Base-by-base conservation (phyloP, 1,140 invertebrate genomes). In the Temnothorax longispinosus region DNA sequence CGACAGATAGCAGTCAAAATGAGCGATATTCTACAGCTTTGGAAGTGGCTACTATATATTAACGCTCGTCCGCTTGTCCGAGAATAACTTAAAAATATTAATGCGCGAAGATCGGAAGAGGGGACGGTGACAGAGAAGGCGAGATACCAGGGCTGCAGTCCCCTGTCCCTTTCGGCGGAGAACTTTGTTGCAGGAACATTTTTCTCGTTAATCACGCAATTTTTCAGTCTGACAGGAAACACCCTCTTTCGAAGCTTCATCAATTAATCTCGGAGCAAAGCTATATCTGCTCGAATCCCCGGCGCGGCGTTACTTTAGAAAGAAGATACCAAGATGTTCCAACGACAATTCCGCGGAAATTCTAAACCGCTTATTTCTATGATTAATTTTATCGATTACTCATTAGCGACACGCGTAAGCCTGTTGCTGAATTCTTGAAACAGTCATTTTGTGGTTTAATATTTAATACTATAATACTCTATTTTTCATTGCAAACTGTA, bases 171-270 rank as follows among this genome's bases (percentile, higher is more conserved):
- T 74, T 56, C 64, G 44, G 64, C 52, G 52, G 3, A 56, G n/a
- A 85, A 86, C 84, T 80, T 86, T 88, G 87, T 86, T 77, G 84
- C 87, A 8, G 47, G 75, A 47, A 86, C 75, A 88, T 88, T 88
- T 88, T 80, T 88, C 82, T 88, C 69, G 58, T 86, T 87, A 86
- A 88, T 81, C 76, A 80, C 52, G 87, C 54, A 75, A 88, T 88
- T 87, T 69, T 87, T 88, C 85, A 88, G 32, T 41, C 62, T 82
- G 87, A 86, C 87, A 75, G 76, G 71, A 76, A 87, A 88, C 76
- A 88, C 87, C 69, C 76, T 82, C 71, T 82, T 82, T 75, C 76
- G 77, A 87, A 76, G 47, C 76, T 44, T 74, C 60, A 87, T 87
- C 87, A 77, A 71, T 88, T 88, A 88, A 88, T 88, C 85, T 82